phyloP scores from a whole-genome alignment of 2,888 invertebrate genomes.

The Pyrochroa serraticornis region DNA sequence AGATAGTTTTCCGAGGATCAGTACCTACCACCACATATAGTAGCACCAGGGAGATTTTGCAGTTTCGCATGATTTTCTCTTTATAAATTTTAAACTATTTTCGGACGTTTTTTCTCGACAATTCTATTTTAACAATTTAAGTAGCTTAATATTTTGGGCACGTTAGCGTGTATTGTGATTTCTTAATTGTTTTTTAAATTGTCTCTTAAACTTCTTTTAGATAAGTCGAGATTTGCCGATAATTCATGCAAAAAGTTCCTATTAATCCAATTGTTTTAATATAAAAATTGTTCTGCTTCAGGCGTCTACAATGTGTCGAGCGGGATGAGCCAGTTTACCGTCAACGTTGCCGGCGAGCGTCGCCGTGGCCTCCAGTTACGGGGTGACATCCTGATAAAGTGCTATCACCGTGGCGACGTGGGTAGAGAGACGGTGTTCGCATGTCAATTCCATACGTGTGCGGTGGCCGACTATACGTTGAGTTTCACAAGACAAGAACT shows the following conservation, averaged over 20 bases:
- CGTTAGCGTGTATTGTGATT: too few species aligned
- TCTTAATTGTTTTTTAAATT: too few species aligned
- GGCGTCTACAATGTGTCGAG: conserved; percentile 74
- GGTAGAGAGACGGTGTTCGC: conserved; percentile 79
- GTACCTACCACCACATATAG: too few species aligned
- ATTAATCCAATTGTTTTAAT: background rate
- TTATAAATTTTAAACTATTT: too few species aligned
- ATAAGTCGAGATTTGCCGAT: too few species aligned
- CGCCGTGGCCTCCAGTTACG: conserved; percentile 74
- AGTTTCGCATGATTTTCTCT: too few species aligned
- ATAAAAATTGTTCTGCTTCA: conserved; percentile 43
- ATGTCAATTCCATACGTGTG: conserved; percentile 94
- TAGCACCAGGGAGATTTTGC: too few species aligned
- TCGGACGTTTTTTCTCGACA: too few species aligned
- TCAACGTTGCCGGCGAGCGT: conserved; percentile 71
- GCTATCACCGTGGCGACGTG: conserved; percentile 72
- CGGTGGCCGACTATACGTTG: conserved; percentile 83
- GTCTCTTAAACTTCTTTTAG: too few species aligned
- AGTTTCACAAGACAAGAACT: conserved; percentile 86
- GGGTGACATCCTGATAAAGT: conserved; percentile 90
- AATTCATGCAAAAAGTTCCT: background rate
- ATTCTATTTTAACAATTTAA: too few species aligned
- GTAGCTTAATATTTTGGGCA: too few species aligned
- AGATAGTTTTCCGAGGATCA: too few species aligned
- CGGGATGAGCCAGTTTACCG: conserved; percentile 70